These are phyloP conservation scores for Lasiurus cinereus DNA, from an alignment of 2,113 vertebrate species.

Conservation along the genomic window DNA sequence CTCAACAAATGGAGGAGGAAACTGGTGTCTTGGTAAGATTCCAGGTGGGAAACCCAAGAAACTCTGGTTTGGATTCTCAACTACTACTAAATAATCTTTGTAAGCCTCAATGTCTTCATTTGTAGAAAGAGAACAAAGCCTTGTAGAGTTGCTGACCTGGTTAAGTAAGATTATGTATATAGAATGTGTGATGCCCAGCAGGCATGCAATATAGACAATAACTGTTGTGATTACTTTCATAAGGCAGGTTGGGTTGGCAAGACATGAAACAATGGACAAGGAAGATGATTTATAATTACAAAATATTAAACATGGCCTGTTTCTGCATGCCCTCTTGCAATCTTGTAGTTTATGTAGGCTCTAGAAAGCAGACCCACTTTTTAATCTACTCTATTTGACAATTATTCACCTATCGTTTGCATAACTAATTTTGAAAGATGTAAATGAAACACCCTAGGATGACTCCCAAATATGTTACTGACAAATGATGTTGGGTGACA, in stretches of 20 bases:
- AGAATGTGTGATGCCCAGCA: neutral
- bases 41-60: neutral
- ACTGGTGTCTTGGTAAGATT: neutral
- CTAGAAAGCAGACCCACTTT: constrained; percentile 24
- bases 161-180: neutral
- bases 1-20: neutral
- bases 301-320: neutral
- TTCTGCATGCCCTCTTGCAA: neutral
- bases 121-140: neutral
- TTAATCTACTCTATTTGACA: constrained; percentile 29
- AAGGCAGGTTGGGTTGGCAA: neutral
- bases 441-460: constrained; percentile 59
- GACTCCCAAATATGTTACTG: constrained; percentile 70
- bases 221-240: neutral
- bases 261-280: neutral
- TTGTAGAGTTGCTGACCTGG: neutral
- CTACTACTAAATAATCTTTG: neutral
- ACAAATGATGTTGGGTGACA: constrained; percentile 78
- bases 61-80: neutral
- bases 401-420: constrained; percentile 56
- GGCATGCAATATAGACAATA: neutral
- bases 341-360: constrained; percentile 8
- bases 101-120: neutral
- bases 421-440: constrained; percentile 54
- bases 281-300: neutral